Conservation (phyloP, 1,140 invertebrate species). For the Drosophila tani region DNA sequence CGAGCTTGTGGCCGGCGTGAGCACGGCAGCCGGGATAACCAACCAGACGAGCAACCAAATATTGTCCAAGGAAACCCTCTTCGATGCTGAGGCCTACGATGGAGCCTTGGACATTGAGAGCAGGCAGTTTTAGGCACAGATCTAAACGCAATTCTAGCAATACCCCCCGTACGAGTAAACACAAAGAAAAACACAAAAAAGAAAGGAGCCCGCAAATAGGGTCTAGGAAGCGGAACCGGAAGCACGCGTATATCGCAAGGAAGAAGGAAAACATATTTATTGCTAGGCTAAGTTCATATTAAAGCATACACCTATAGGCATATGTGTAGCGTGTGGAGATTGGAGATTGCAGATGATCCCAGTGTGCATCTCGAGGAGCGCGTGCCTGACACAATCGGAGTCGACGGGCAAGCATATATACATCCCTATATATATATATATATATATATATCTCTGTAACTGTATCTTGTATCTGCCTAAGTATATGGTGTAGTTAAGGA, state of each 20-base stretch:
- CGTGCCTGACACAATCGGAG: conserved; percentile 53
- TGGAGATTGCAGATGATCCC: conserved; percentile 28
- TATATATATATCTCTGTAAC: conserved; percentile 34
- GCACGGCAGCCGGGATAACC: conserved; percentile 8
- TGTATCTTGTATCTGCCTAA: conserved; percentile 18
- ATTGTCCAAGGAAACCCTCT: not conserved
- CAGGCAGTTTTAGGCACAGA: conserved; percentile 59
- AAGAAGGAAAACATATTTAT: conserved; percentile 65
- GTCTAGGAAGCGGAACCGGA: conserved; percentile 12
- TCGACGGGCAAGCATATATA: conserved; percentile 10
- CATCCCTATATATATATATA: conserved; percentile 24
- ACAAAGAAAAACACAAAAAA: conserved; percentile 15
- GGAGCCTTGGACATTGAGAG: conserved; percentile 55
- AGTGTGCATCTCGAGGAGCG: conserved; percentile 52
- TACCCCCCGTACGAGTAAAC: conserved; percentile 32
- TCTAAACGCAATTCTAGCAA: conserved; percentile 75
- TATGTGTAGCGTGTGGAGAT: conserved; percentile 31
- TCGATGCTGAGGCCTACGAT: too few relatives aligned
- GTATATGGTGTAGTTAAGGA: conserved; percentile 42
- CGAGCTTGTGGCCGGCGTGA: conserved; percentile 53
- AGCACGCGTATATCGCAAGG: conserved; percentile 3
- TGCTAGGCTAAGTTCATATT: conserved; percentile 76
- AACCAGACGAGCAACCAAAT: conserved; percentile 14
- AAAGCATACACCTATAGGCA: conserved; percentile 52
- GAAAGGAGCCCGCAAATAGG: conserved; percentile 7